Evolutionary conservation across 2,113 vertebrate genomes (phyloP).

Genomic region (Eulemur macaco): DNA sequence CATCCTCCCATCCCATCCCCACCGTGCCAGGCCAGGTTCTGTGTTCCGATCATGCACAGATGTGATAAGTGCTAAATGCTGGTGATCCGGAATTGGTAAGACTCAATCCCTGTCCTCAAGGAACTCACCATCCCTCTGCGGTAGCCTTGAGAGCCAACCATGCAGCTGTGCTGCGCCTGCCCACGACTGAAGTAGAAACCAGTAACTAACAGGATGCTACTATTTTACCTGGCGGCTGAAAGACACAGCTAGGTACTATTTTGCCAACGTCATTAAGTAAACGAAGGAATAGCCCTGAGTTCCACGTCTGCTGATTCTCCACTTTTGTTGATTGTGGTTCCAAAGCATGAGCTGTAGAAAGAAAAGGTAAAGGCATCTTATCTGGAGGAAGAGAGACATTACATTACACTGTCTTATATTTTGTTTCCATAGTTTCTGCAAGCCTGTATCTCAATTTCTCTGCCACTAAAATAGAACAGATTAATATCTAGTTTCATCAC

Average conservation of each 20-base stretch:
- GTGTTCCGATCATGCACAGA: not conserved
- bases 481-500: not conserved
- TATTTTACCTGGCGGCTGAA: not conserved
- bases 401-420: not conserved
- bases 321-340: not conserved
- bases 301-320: not conserved
- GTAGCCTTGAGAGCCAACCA: not conserved
- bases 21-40: not conserved
- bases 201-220: not conserved
- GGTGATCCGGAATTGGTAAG: not conserved
- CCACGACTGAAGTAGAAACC: not conserved
- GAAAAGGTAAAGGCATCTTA: not conserved
- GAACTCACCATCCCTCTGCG: not conserved
- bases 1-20: not conserved
- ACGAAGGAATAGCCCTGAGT: not conserved
- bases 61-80: not conserved
- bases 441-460: not conserved
- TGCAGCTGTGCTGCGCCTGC: no score
- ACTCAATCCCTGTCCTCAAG: not conserved
- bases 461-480: constrained; percentile 6
- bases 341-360: not conserved
- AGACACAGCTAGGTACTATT: not conserved
- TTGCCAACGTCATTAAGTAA: not conserved
- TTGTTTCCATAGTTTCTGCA: not conserved
- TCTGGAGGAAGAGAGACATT: not conserved